A percentile compares a stretch with the other conserved stretches of the same genome.
These are phyloP conservation scores for Pteropus alecto DNA, from an alignment of 2,113 vertebrate genomes.

Conservation along the genomic window DNA sequence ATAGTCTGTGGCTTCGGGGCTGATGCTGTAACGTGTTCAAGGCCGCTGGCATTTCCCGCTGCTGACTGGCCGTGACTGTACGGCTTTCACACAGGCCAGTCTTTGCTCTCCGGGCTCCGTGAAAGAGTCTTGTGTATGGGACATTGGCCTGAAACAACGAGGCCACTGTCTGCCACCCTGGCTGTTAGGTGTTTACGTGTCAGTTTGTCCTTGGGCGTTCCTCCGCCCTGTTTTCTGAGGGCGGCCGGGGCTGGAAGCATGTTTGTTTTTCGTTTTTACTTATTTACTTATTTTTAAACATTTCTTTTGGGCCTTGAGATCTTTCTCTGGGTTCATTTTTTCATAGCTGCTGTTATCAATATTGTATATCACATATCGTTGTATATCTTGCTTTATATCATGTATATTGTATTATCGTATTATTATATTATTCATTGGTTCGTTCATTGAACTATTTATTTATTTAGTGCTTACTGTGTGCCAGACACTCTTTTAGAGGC, in stretches of 20 bases:
- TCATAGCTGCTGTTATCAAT: background rate
- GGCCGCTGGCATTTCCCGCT: background rate
- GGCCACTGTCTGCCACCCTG: background rate
- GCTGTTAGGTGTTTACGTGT: accelerated
- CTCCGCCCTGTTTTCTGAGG: background rate
- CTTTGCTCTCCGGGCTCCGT: background rate
- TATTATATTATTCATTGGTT: background rate
- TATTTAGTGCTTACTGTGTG: background rate
- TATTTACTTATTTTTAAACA: background rate
- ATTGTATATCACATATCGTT: too few species aligned
- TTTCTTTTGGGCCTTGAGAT: background rate
- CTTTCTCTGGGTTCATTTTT: background rate
- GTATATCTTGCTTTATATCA: background rate
- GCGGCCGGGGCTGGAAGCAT: background rate
- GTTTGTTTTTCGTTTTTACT: background rate
- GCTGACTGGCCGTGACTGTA: background rate
- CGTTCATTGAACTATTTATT: background rate
- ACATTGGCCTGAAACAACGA: background rate
- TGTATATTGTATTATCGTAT: background rate
- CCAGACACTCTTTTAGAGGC: background rate
- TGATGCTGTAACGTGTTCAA: background rate
- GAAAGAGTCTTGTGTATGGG: constrained; percentile 9
- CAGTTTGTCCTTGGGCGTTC: background rate
- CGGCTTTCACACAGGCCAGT: background rate
- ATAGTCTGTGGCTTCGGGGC: constrained; percentile 43